phyloP scores from a whole-genome alignment of 1,140 invertebrate species.

The Chrysoperla carnea region DNA sequence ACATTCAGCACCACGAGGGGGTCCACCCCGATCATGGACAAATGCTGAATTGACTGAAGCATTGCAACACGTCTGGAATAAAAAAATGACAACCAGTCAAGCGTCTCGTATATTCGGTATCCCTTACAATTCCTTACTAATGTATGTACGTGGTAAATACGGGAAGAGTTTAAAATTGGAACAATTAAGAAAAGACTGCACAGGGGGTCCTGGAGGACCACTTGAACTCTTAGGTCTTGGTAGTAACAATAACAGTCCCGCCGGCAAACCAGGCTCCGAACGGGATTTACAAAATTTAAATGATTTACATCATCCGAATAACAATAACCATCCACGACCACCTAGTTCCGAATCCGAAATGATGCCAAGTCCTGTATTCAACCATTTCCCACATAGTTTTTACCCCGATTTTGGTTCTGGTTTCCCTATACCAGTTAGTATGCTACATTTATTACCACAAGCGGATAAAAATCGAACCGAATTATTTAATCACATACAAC shows the following conservation, averaged over 20 bases:
- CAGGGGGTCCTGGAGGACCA: conserved; percentile 40
- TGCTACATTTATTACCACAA: conserved; percentile 63
- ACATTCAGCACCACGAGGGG: conserved; percentile 72
- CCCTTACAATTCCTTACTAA: conserved; percentile 76
- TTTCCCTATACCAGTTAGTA: conserved; percentile 65
- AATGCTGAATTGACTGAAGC: conserved; percentile 78
- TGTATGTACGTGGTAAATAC: conserved; percentile 86
- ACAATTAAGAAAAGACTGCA: conserved; percentile 70
- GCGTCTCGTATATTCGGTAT: conserved; percentile 78
- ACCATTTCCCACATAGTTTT: conserved; percentile 52
- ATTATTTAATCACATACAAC: conserved; percentile 26
- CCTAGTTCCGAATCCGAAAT: conserved; percentile 38
- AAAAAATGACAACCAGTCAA: conserved; percentile 87
- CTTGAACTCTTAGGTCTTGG: conserved; percentile 49
- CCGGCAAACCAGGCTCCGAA: conserved; percentile 25
- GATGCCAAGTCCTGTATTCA: conserved; percentile 40
- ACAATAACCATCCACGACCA: conserved; percentile 23
- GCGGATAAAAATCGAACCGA: conserved; percentile 47
- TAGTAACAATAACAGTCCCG: conserved; percentile 39
- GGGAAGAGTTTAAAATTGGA: conserved; percentile 77
- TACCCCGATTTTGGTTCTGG: conserved; percentile 62
- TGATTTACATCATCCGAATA: conserved; percentile 21
- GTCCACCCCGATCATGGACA: conserved; percentile 76
- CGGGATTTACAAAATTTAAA: conserved; percentile 10
- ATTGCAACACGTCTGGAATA: conserved; percentile 80